Evolutionary conservation across 1,140 invertebrate genomes (phyloP), one percentile per base, ranked within the genome.

Genomic region (Bombus picipes): DNA sequence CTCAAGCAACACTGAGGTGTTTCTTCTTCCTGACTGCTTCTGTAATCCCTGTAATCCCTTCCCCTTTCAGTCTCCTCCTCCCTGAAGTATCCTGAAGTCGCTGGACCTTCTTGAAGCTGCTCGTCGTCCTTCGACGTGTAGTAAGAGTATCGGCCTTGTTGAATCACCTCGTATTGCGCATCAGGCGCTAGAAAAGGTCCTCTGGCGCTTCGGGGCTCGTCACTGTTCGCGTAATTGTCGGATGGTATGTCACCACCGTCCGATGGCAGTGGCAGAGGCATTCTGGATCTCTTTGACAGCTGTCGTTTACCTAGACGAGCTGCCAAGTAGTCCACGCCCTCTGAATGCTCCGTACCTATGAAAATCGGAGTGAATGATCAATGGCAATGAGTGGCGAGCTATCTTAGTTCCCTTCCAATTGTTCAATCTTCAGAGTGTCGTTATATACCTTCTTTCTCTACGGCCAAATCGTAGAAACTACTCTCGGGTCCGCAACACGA

Each of bases 401-500:
- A 53, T 53, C 47, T 73, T 32, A n/a, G 13, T 22, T 10, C 22
- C 41, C n/a, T 43, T 22, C 28, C 28, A 41, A 41, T 65, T 25
- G 41, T 59, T 59, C 22, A 8, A 9, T 25, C 25, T 28, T 25
- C 47, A 32, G 59, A 34, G 10, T 43, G 13, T 68, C 32, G 41
- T 65, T 34, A 62, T 47, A 22, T 91, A 94, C 92, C 93, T 90
- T 95, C 94, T 80, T 95, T 95, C 13, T 95, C 94, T 18, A 95
- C 92, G 32, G 94, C 92, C 28, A 95, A 83, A 81, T 95, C 94
- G 77, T 95, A 94, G 66, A 94, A 94, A 82, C 94, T 95, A 68
- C 94, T 95, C 39, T 95, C 94, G 0, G 94, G 94, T 9, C 94
- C 94, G 88, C 97, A 98, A 91, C 97, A 98, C 75, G 97, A 98